These are phyloP conservation scores for Heliothis peltigera DNA, from an alignment of 2,888 invertebrate genomes.

Conservation along the genomic window DNA sequence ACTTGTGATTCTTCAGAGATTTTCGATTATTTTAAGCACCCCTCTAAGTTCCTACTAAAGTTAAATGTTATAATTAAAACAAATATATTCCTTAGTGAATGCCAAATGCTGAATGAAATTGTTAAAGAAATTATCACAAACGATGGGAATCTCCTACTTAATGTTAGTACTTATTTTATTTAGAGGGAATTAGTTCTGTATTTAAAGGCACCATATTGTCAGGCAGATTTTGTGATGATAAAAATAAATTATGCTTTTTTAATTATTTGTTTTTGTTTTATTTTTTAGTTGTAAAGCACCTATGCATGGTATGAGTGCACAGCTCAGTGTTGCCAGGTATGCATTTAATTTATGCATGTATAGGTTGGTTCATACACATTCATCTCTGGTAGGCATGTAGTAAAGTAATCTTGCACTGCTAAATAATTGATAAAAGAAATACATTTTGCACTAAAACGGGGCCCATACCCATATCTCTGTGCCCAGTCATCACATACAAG, in stretches of 20 bases:
- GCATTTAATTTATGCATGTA: constrained; percentile 64
- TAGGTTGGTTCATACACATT: constrained; percentile 33
- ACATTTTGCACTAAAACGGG: constrained; percentile 43
- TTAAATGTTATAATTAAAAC: constrained; percentile 55
- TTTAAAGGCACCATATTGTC: constrained; percentile 77
- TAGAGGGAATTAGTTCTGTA: constrained; percentile 77
- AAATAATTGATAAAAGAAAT: constrained; percentile 1
- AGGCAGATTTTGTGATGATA: constrained; percentile 79
- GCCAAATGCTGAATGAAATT: constrained; percentile 58
- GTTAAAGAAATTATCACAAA: constrained; percentile 58
- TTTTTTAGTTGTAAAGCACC: constrained; percentile 83
- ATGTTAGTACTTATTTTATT: constrained; percentile 88
- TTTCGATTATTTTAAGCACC: constrained; percentile 71
- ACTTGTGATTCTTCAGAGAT: constrained; percentile 78
- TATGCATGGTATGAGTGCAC: constrained; percentile 75
- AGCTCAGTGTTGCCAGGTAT: constrained; percentile 69
- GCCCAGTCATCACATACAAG: constrained; percentile 41
- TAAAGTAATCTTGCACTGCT: constrained; percentile 2
- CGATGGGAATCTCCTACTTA: constrained; percentile 86
- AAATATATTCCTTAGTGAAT: constrained; percentile 58
- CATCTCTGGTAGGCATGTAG: constrained; percentile 9
- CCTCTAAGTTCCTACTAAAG: constrained; percentile 81
- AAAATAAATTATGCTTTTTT: constrained; percentile 86
- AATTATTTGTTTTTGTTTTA: constrained; percentile 83
- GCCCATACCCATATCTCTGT: constrained; percentile 21